Conservation (phyloP, 2,797 vertebrate species). For the Lacerta bilineata region DNA sequence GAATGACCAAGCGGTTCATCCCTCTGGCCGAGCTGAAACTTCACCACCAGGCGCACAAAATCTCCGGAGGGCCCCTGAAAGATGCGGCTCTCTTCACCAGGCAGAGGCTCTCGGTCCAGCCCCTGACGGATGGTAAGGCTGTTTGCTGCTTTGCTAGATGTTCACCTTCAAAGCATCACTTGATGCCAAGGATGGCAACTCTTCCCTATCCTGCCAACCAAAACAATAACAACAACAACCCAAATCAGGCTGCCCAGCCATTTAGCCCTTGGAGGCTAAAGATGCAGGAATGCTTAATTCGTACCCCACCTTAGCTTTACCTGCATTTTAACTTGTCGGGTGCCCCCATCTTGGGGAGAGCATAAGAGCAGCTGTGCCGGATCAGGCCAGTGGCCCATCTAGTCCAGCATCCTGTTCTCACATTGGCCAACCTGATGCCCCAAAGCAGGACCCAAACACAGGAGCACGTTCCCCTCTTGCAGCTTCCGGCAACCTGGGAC, state of each 20-base stretch:
- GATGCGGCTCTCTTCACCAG: constrained; percentile 89
- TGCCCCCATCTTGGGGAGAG: neutral
- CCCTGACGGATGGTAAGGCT: constrained; percentile 86
- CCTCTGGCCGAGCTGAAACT: constrained; percentile 91
- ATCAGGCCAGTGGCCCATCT: too few relatives aligned
- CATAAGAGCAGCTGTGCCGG: too few relatives aligned
- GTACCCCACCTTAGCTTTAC: neutral
- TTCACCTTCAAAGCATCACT: neutral
- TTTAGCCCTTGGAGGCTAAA: neutral
- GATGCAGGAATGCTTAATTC: neutral
- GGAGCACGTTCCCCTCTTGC: too few relatives aligned
- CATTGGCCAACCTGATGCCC: too few relatives aligned
- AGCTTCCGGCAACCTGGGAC: too few relatives aligned
- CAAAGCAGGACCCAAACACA: too few relatives aligned
- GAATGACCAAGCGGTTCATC: constrained; percentile 91
- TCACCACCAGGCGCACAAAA: constrained; percentile 86
- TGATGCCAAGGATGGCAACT: neutral
- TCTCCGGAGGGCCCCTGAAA: constrained; percentile 85
- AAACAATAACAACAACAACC: too few relatives aligned
- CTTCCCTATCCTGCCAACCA: too few relatives aligned
- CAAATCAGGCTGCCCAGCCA: neutral
- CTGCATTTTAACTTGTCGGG: too few relatives aligned
- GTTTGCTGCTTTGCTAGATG: too few relatives aligned
- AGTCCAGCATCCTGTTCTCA: too few relatives aligned
- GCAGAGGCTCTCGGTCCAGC: constrained; percentile 92